Evolutionary conservation across 1,140 invertebrate genomes (phyloP), one percentile per base, ranked within the genome.

Genomic region (Leptonema lineaticorne): DNA sequence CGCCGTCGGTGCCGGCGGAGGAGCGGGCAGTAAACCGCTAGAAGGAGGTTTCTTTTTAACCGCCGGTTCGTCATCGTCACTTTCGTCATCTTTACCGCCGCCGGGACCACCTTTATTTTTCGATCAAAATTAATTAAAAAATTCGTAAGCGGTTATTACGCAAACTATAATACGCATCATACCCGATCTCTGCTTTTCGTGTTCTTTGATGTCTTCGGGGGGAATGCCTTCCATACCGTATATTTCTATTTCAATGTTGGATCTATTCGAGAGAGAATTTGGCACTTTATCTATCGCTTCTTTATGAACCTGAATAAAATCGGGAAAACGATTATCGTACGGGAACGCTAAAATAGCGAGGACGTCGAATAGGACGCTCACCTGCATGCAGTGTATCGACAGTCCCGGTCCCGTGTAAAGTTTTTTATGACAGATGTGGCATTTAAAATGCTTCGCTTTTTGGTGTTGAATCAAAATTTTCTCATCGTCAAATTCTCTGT

Each of bases 141-240:
- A 57, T 9, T 4, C 16, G 16, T 20, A 7, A 48, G 11, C 16
- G 4, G 45, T 48, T 48, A 48, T n/a, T n/a, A n/a, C n/a, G n/a
- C n/a, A n/a, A n/a, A n/a, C n/a, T n/a, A n/a, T 37, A 37, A 14
- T 37, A 8, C 6, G 14, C n/a, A 8, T 37, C 30, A 8, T 80
- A 82, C 81, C 87, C 81, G 87, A 85, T 81, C 92, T 91, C 77
- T 94, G 90, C 75, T 89, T 88, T 83, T 98, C 95, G 83, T 98
- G 96, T 78, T 96, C 93, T 78, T 92, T 92, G 41, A 96, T 78
- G 86, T 98, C 96, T 76, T 93, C 93, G 70, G 93, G 89, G 22
- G 98, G 97, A 76, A 99, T 99, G 71, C 98, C 98, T 87, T 99
- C 97, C 97, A 99, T 99, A 74, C 98, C 98, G 87, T 99, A 99